Evolutionary conservation across 1,140 invertebrate species (phyloP), one percentile per base, ranked within the genome.

Genomic region (Aphelenchoides fujianensis): DNA sequence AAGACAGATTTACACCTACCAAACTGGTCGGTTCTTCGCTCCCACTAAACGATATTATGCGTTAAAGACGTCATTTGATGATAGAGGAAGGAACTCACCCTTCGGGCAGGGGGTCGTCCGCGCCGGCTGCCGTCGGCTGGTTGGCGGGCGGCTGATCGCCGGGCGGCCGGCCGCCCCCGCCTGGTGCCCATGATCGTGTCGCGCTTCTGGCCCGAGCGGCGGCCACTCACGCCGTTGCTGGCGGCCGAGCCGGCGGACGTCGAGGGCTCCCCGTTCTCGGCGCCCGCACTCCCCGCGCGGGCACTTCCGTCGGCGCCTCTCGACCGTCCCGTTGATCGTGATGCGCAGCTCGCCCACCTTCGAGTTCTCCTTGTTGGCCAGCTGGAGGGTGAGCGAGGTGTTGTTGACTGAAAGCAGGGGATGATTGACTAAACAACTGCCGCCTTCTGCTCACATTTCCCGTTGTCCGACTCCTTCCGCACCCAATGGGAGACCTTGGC

Each of bases 71-170:
- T n/a, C n/a, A n/a, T n/a, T n/a, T n/a, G n/a, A n/a, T n/a, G n/a
- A n/a, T n/a, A n/a, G n/a, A n/a, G n/a, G n/a, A n/a, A n/a, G n/a
- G n/a, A n/a, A n/a, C n/a, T n/a, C n/a, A n/a, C n/a, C 85, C 85
- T 30, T 71, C 76, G 32, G 84, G 84, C 35, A 85, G 72, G 3
- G 74, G 80, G 34, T 82, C 82, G n/a, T n/a, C n/a, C n/a, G n/a
- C n/a, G 32, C 83, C 82, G 9, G n/a, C 32, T 0, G 54, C 23
- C 37, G 19, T 57, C 57, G 48, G 62, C 3, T 35, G 16, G 48
- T 34, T 23, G 27, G 64, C 36, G 9, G 71, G 27, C 32, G 72
- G 37, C 48, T 79, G 68, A 34, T 52, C 7, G 55, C 12, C 16
- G 70, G 16, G 23, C 37, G 7, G 16, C 12, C 34, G 2, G 27